These are phyloP conservation scores for Hypomecis punctinalis DNA, from an alignment of 2,888 invertebrate genomes.

Conservation along the genomic window DNA sequence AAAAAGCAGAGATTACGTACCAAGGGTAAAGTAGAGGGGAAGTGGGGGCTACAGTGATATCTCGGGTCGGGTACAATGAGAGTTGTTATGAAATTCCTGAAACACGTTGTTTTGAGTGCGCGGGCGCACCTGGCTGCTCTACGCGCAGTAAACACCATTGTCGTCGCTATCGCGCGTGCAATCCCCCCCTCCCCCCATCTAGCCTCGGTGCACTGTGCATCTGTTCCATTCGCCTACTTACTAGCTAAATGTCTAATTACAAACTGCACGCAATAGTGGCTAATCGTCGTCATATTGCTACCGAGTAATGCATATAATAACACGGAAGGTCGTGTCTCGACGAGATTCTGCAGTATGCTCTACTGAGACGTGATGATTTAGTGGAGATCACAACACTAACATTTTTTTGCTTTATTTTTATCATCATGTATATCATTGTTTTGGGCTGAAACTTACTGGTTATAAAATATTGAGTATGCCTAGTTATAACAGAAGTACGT, in stretches of 20 bases:
- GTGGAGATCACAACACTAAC: no score
- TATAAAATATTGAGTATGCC: no score
- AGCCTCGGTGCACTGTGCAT: neutral
- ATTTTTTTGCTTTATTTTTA: no score
- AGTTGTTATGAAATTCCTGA: constrained; percentile 56
- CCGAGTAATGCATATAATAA: neutral
- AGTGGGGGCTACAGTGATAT: constrained; percentile 11
- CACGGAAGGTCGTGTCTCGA: constrained; percentile 3
- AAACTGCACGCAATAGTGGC: constrained; percentile 16
- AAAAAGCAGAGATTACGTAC: neutral
- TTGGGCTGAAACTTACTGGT: no score
- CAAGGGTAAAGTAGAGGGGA: neutral
- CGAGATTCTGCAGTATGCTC: no score
- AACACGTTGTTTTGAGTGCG: constrained; percentile 44
- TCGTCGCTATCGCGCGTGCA: constrained; percentile 38
- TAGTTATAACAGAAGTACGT: no score
- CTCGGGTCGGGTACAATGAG: constrained; percentile 23
- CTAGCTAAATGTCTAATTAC: constrained; percentile 21
- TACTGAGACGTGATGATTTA: no score
- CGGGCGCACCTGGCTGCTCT: constrained; percentile 45
- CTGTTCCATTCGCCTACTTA: constrained; percentile 33
- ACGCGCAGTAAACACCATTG: constrained; percentile 53
- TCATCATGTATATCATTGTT: no score
- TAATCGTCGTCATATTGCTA: neutral
- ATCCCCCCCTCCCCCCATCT: constrained; percentile 2